Evolutionary conservation across 2,113 vertebrate genomes (phyloP).

Genomic region (Oreochromis tanganicae): DNA sequence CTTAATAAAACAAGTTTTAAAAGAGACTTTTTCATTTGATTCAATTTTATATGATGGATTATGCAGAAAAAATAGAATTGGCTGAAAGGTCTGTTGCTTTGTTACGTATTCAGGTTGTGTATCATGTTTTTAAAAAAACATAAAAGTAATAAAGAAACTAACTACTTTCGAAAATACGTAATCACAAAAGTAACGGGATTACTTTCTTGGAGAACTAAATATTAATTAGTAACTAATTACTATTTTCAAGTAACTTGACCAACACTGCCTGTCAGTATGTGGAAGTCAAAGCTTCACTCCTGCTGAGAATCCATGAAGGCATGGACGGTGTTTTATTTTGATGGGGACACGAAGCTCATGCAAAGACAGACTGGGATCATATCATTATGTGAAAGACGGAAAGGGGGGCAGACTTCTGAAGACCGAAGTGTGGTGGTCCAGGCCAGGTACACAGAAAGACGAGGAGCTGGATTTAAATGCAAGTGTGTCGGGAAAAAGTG

Average conservation of each 20-base stretch:
- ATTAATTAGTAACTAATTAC: neutral
- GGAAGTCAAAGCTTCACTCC: neutral
- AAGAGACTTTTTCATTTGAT: neutral
- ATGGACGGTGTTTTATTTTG: neutral
- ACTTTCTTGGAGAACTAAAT: too few species aligned
- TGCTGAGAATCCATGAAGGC: neutral
- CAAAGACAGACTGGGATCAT: neutral
- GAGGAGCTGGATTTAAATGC: neutral
- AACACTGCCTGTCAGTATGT: neutral
- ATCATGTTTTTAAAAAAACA: too few species aligned
- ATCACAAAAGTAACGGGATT: too few species aligned
- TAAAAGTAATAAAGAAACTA: too few species aligned
- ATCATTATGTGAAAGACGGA: fast-evolving
- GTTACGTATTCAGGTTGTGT: too few species aligned
- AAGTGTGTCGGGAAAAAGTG: neutral
- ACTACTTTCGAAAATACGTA: fast-evolving
- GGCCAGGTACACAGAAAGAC: fast-evolving
- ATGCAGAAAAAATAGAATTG: too few species aligned
- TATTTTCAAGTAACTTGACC: neutral
- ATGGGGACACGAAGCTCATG: neutral
- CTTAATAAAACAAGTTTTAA: neutral
- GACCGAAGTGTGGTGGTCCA: neutral
- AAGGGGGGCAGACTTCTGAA: neutral
- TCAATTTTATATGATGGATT: neutral
- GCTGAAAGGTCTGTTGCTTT: too few species aligned